Evolutionary conservation across 2,797 vertebrate genomes (phyloP), one percentile per base, ranked within the genome.

Genomic region (Cacajao melanocephalus): DNA sequence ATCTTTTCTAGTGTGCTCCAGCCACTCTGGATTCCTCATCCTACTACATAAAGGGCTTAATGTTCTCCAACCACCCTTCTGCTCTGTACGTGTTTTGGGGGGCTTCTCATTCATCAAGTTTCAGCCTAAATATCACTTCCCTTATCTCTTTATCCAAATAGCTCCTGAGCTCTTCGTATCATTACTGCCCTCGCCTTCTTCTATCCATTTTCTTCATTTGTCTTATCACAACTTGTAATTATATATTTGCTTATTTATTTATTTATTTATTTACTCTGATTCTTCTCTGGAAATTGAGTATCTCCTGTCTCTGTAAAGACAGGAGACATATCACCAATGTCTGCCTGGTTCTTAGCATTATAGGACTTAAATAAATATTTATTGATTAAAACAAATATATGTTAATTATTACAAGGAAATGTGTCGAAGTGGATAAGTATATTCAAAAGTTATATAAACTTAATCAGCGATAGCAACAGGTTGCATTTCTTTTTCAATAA

Each of bases 171-270:
- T 36, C 1, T 19, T 20, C 1, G 5, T 8, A 2, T 28, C 48
- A 55, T 26, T 12, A 58, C 1, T 67, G 11, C 3, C 36, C 0
- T 1, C 13, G 4, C 7, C 0, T 55, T 44, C 5, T 22, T 2
- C 3, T 61, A 48, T 7, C 48, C 5, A 46, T 46, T 76, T 22
- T 14, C 17, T 86, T 52, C n/a, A 4, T 13, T 85, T 5, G 28
- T 61, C 22, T 85, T 44, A 81, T 36, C 50, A 82, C 10, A 48
- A 22, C 8, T 36, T 41, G 1, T 61, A 44, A 81, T 61, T 80
- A 26, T 12, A 10, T 28, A 81, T 41, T 61, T 81, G 7, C 4
- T 80, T 10, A 7, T 39, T 72, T 76, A 4, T 82, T 72, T 76
- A 4, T 82, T 39, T 41, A 10, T 82, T 39, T 41, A 14, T 57